Base-by-base conservation (phyloP, 2,888 invertebrate species). In the Chrysotoxum bicinctum region DNA sequence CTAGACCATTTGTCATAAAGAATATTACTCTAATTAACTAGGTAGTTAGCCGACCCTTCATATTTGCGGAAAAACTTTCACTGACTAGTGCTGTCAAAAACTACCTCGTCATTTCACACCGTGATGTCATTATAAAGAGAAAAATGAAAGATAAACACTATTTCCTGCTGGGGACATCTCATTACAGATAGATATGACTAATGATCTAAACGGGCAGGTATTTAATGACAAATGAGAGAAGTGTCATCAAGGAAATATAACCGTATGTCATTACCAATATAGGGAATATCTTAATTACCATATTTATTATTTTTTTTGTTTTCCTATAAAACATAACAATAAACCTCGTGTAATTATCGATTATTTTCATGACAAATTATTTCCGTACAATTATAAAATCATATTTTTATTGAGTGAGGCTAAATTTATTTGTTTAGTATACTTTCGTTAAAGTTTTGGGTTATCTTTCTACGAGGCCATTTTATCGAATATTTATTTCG, bases 181-280 rank as follows among this genome's bases (percentile, higher is more conserved):
- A 64, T 64, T 64, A 58, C 58, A 64, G 62, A 43, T 45, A 64
- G 30, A 64, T 45, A 64, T 64, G 45, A 64, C 62, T 64, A 64
- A 64, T 64, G 62, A 64, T 64, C 62, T 64, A 64, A 64, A 64
- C 62, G 45, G 45, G 30, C 30, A 45, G n/a, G 12, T 64, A 64
- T 64, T 64, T 64, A 45, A 64, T 64, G 62, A 64, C 45, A 64
- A 64, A 64, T 45, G 62, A 64, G 62, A 30, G 14, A 64, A 64
- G 62, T 64, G 62, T 64, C 62, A 64, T 45, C 62, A 37, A 64
- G 45, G 45, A 64, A 64, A 64, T 64, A 64, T 64, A 64, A 64
- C 62, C 62, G 62, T 64, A 43, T 64, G 62, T 64, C 45, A 45
- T 64, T 30, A 64, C 26, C 58, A 4, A 0, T 3, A 8, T 2